Evolutionary conservation across 2,113 vertebrate genomes (phyloP), one percentile per base, ranked within the genome.

Genomic region (Aegypius monachus): DNA sequence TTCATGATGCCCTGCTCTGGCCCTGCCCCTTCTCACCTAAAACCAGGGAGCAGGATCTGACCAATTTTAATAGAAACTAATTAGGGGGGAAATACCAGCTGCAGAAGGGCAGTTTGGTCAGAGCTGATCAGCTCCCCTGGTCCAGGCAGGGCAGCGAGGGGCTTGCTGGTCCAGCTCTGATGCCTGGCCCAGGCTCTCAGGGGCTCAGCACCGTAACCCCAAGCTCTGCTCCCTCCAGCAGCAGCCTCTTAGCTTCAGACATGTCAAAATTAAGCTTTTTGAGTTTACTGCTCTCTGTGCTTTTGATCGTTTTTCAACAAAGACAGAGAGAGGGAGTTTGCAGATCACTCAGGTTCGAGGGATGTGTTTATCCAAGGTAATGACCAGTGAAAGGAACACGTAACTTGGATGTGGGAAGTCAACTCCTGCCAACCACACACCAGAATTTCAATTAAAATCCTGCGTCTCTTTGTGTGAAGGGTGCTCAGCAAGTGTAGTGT

Each of bases 381-480:
- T 2, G 20, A 36, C 34, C 47, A 45, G 72, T 3, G 7, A 83
- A 36, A 45, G 53, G 25, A 53, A 25, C 3, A 16, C 2, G 4
- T 29, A 27, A 21, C 29, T 12, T 55, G 55, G 23, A 12, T 29
- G 18, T 34, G 32, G 56, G 21, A 38, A 59, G 21, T 18, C 4
- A 2, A 6, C 6, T 48, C 11, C 31, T 16, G 20, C 32, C 9
- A 22, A 5, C 18, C 29, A 8, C 16, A 8, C 23, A 2, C 7
- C 36, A 38, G 55, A 36, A 7, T 3, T 61, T 16, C 2, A 3
- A 19, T 71, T 40, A 47, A 65, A 16, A n/a, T 22, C 52, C 63
- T 5, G 1, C 5, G 1, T 50, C 23, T 36, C 7, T 38, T n/a
- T 4, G 3, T 29, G 36, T 7, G 13, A 42, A 40, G 14, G 12